Conservation (phyloP, 2,113 vertebrate species). For the Dicerorhinus sumatrensis region DNA sequence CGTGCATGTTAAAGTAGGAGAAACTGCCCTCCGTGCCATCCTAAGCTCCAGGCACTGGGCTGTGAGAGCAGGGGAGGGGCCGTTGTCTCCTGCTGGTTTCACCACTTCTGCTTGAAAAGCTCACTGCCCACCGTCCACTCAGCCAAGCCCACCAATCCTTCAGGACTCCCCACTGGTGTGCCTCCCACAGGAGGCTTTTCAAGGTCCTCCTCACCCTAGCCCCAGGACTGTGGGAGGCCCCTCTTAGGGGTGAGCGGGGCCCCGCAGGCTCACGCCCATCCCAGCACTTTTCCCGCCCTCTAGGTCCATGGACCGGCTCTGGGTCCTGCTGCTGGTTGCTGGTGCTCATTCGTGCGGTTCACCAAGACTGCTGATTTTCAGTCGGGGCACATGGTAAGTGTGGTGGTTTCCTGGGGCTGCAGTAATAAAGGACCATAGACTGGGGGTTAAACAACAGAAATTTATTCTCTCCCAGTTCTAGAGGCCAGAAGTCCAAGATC, state of each 20-base stretch:
- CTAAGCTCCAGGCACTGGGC: too few species aligned
- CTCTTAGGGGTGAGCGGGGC: background rate
- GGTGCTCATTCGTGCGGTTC: background rate
- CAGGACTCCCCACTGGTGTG: background rate
- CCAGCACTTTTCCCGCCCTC: background rate
- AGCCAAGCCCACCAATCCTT: background rate
- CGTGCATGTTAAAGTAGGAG: background rate
- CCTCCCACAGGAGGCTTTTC: background rate
- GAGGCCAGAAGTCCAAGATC: background rate
- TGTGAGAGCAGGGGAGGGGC: background rate
- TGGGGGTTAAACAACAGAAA: background rate
- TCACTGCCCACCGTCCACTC: too few species aligned
- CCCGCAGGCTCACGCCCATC: background rate
- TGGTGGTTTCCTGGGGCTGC: background rate
- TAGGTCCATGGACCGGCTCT: background rate
- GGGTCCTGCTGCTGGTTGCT: accelerated
- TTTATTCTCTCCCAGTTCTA: background rate
- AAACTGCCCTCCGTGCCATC: too few species aligned
- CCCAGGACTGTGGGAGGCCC: background rate
- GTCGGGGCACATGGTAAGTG: background rate
- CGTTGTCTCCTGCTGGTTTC: too few species aligned
- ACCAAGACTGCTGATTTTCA: background rate
- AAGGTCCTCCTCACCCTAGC: background rate
- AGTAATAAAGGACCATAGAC: background rate
- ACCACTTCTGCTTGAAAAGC: background rate